Evolutionary conservation across 2,797 vertebrate species (phyloP), one percentile per base, ranked within the genome.

Genomic region (Mionectes olivaceus): DNA sequence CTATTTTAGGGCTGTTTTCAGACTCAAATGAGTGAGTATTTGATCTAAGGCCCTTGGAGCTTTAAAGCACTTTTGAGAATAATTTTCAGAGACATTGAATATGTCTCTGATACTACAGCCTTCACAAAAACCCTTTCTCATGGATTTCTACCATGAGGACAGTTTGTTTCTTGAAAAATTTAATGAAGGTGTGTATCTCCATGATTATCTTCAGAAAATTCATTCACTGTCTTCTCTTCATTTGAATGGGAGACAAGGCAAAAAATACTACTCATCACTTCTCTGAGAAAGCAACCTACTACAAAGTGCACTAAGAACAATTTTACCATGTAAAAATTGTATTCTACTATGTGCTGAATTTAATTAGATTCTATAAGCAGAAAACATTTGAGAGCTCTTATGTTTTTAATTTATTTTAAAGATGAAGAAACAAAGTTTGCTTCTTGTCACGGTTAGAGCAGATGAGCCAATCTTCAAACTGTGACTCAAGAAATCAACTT

Each of bases 1-100:
- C 32, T 90, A 76, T 94, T 93, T 94, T 79, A 93, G 41, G 53
- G 14, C 21, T 94, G n/a, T 52, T 96, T 96, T 88, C 79, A 88
- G 63, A 55, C 61, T 61, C 64, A n/a, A 83, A 77, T 47, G 53
- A 85, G n/a, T 0, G 5, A 89, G 71, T 50, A 57, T 25, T 83
- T 92, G 69, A 94, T 83, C 46, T 4, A 11, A 88, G 44, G 65
- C 23, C n/a, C 59, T 30, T 81, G 18, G 46, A 27, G 11, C 61
- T 86, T 91, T 57, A 71, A 24, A 89, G 71, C 7, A 43, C 19
- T 89, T 87, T 27, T 41, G 35, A 93, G 61, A 94, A 83, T 47
- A 61, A 81, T 76, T 68, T 90, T 86, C 35, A 47, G 46, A 47
- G 46, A 47, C 46, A 86, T 43, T 77, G 37, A 60, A 83, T 78